Percentiles rank a stretch among this genome's conserved stretches.
Conservation (phyloP, 2,888 invertebrate species). For the Marronus borbonicus region DNA sequence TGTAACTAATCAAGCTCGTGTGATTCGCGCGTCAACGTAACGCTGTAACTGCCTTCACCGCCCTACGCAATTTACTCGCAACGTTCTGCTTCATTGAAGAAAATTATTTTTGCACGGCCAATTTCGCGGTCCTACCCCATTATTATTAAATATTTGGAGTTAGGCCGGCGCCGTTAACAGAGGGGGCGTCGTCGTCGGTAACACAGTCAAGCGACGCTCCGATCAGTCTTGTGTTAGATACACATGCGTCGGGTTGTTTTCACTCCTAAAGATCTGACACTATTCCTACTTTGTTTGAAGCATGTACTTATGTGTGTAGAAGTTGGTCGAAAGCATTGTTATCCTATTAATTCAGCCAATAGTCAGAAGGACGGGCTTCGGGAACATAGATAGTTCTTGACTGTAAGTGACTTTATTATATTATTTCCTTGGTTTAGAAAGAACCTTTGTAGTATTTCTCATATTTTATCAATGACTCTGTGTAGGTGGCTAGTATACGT, state of each 20-base stretch:
- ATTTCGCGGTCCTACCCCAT: constrained; percentile 48
- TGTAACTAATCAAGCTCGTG: not conserved
- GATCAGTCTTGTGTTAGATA: constrained; percentile 55
- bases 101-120: constrained; percentile 40
- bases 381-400: not conserved
- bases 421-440: not conserved
- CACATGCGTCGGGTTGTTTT: constrained; percentile 55
- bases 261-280: constrained; percentile 46
- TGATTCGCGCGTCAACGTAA: not conserved
- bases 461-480: not conserved
- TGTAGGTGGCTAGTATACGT: not conserved
- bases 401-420: constrained; percentile 28
- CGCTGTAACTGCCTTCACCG: not conserved
- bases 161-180: constrained; percentile 60
- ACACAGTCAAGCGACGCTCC: constrained; percentile 55
- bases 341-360: constrained; percentile 21
- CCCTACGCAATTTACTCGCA: not conserved
- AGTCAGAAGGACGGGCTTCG: not conserved
- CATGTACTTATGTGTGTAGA: constrained; percentile 53
- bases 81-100: constrained; percentile 17
- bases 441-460: not conserved
- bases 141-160: constrained; percentile 51
- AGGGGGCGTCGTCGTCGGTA: constrained; percentile 60
- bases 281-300: constrained; percentile 51
- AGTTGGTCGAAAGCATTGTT: constrained; percentile 41